Conservation (phyloP, 2,797 vertebrate species). For the Acanthurus tractus region DNA sequence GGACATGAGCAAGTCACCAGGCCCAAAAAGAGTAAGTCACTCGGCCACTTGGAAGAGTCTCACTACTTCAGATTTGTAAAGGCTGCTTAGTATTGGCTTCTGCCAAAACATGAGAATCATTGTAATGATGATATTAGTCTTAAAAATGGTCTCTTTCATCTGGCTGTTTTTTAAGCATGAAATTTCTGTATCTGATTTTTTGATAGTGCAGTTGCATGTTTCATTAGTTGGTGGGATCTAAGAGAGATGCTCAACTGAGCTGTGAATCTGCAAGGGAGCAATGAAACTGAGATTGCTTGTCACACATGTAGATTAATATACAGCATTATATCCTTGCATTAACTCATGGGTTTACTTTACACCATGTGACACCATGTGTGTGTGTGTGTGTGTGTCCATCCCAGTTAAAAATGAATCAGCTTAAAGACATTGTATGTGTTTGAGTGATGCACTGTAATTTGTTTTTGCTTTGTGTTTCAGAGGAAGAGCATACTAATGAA, state of each 20-base stretch:
- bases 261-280: neutral
- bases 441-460: neutral
- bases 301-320: neutral
- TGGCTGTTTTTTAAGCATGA: too few relatives aligned
- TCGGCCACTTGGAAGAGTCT: neutral
- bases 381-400: too few relatives aligned
- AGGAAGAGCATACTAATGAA: slow-evolving; percentile 4
- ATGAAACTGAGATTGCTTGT: neutral
- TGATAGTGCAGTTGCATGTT: neutral
- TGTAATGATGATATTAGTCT: neutral
- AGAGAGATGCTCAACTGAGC: neutral
- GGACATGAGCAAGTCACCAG: neutral
- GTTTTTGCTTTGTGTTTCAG: slow-evolving; percentile 23
- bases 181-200: too few relatives aligned
- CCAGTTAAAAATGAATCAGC: neutral
- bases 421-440: neutral
- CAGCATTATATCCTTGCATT: neutral
- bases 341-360: neutral
- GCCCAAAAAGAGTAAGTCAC: slow-evolving; percentile 29
- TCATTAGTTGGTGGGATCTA: neutral
- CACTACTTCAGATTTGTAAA: neutral
- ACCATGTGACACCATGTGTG: too few relatives aligned
- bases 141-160: too few relatives aligned
- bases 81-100: neutral
- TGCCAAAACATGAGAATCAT: neutral